phyloP scores from a whole-genome alignment of 1,140 invertebrate species.

The Harpegnathos saltator region DNA sequence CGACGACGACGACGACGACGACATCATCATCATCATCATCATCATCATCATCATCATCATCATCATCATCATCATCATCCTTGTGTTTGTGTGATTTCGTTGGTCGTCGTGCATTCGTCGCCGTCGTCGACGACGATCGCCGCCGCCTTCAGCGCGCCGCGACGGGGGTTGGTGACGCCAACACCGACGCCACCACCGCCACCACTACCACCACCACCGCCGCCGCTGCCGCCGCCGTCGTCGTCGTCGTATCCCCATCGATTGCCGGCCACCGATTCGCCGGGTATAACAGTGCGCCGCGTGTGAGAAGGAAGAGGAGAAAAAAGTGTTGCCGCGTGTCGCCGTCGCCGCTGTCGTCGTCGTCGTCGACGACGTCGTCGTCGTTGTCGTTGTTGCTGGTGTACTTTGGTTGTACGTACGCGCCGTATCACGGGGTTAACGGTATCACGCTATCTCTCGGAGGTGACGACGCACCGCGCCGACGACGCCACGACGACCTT shows the following conservation, averaged over 20 bases:
- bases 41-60: too few relatives aligned
- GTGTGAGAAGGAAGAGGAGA: background rate
- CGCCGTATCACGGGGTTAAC: slow-evolving; percentile 79
- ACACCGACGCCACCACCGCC: too few relatives aligned
- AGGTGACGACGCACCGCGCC: slow-evolving; percentile 81
- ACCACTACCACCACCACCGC: slow-evolving; percentile 60
- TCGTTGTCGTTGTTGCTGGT: background rate
- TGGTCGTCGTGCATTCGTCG: slow-evolving; percentile 47
- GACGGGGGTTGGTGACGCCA: slow-evolving; percentile 44
- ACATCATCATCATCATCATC: too few relatives aligned
- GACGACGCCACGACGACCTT: slow-evolving; percentile 76
- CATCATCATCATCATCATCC: too few relatives aligned
- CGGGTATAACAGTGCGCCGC: slow-evolving; percentile 64
- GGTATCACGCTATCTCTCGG: slow-evolving; percentile 78
- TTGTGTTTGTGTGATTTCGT: slow-evolving; percentile 23
- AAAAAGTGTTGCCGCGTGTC: slow-evolving; percentile 57
- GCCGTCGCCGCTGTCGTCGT: too few relatives aligned
- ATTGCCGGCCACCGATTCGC: slow-evolving; percentile 55
- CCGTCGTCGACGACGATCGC: slow-evolving; percentile 43
- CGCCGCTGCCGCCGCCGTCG: slow-evolving; percentile 60
- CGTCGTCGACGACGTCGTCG: too few relatives aligned
- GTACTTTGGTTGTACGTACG: slow-evolving; percentile 41
- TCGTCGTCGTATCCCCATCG: slow-evolving; percentile 30
- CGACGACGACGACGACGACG: too few relatives aligned
- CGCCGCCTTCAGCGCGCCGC: slow-evolving; percentile 45